A percentile compares a stretch with the other conserved stretches of the same genome.
Evolutionary conservation across 2,797 vertebrate genomes (phyloP).

Genomic region (Gobionotothen gibberifrons): DNA sequence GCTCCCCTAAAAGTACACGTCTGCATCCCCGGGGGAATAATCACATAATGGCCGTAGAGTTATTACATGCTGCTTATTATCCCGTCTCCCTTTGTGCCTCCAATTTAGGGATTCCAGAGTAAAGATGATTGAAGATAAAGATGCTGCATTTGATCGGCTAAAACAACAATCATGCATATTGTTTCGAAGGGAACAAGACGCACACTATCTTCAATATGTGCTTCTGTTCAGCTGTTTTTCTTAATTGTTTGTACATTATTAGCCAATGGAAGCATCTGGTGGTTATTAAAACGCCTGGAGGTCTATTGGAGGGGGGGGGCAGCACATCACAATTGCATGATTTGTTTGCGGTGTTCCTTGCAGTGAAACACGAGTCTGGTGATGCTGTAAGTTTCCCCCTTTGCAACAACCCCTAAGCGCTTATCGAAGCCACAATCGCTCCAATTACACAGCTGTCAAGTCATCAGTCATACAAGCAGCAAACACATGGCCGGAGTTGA

Average conservation of each 20-base stretch:
- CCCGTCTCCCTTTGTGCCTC: constrained; percentile 36
- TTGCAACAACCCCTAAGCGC: constrained; percentile 42
- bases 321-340: constrained; percentile 47
- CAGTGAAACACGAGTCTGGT: constrained; percentile 47
- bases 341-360: constrained; percentile 58
- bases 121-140: constrained; percentile 56
- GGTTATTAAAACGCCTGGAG: constrained; percentile 61
- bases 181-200: constrained; percentile 29
- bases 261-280: constrained; percentile 73
- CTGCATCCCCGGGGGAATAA: constrained; percentile 64
- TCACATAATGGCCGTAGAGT: constrained; percentile 62
- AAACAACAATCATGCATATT: constrained; percentile 53
- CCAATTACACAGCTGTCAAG: constrained; percentile 53
- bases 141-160: constrained; percentile 39
- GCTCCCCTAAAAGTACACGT: constrained; percentile 43
- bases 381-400: constrained; percentile 52
- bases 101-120: constrained; percentile 58
- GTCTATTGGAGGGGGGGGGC: constrained; percentile 46
- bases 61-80: constrained; percentile 68
- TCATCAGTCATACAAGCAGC: constrained; percentile 33
- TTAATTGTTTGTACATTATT: constrained; percentile 65
- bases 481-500: constrained; percentile 39
- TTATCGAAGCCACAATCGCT: constrained; percentile 45
- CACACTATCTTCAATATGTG: constrained; percentile 26
- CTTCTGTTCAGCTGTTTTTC: constrained; percentile 47